Evolutionary conservation across 2,113 vertebrate genomes (phyloP).

Genomic region (Himantopus leucocephalus): DNA sequence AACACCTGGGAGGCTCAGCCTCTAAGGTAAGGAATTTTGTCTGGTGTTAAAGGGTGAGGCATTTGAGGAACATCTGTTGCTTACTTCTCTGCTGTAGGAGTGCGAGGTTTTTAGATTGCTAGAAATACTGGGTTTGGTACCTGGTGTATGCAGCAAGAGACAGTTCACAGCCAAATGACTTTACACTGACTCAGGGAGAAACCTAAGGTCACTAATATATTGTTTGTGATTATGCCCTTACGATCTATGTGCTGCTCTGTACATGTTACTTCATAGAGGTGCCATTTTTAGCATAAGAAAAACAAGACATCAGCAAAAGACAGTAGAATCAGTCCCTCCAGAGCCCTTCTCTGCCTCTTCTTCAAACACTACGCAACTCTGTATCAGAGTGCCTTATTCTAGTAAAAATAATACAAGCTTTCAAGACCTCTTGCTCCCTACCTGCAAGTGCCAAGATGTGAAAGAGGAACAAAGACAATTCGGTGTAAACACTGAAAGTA

Average conservation of each 20-base stretch:
- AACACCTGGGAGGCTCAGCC: not conserved
- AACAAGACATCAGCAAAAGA: not conserved
- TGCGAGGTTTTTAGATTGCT: not conserved
- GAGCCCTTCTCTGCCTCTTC: not conserved
- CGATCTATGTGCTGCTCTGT: not conserved
- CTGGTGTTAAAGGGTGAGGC: not conserved
- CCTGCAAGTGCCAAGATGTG: not conserved
- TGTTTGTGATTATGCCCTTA: not conserved
- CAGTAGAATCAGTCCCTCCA: not conserved
- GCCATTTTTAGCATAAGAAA: not conserved
- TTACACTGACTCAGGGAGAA: not conserved
- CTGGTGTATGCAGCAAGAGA: not conserved
- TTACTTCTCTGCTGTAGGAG: not conserved
- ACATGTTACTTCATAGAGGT: not conserved
- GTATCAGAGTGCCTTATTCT: not conserved
- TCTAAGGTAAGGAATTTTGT: not conserved
- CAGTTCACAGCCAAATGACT: not conserved
- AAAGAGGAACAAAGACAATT: not conserved
- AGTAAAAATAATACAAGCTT: not conserved
- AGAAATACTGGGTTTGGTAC: not conserved
- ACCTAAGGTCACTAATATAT: not conserved
- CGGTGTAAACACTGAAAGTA: not conserved
- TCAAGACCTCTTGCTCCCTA: not conserved
- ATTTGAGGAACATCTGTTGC: not conserved
- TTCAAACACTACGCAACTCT: not conserved